These are phyloP conservation scores for Nymphalis polychloros DNA, from an alignment of 2,888 invertebrate genomes.

Conservation along the genomic window DNA sequence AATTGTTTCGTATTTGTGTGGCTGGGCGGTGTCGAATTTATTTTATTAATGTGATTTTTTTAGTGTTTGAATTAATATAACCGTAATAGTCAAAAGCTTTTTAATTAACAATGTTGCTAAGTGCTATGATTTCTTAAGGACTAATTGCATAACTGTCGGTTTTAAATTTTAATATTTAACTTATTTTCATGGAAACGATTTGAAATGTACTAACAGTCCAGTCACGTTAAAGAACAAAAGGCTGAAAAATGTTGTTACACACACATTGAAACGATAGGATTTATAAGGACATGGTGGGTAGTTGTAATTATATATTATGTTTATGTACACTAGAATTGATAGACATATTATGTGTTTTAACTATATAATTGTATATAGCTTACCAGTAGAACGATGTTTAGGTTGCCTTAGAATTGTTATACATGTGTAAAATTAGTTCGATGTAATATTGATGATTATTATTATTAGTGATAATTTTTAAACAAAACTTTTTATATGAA, in stretches of 20 bases:
- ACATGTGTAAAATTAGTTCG: too few species aligned
- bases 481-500: too few species aligned
- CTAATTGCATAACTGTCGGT: background rate
- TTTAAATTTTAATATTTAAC: background rate
- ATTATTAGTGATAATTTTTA: too few species aligned
- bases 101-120: background rate
- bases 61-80: background rate
- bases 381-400: background rate
- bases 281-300: too few species aligned
- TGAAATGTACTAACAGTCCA: too few species aligned
- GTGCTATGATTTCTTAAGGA: background rate
- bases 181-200: too few species aligned
- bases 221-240: too few species aligned
- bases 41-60: constrained; percentile 16
- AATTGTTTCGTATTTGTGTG: constrained; percentile 1
- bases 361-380: background rate
- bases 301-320: too few species aligned
- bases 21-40: constrained; percentile 39
- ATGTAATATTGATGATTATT: too few species aligned
- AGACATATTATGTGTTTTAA: constrained; percentile 1
- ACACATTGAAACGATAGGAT: too few species aligned
- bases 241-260: too few species aligned
- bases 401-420: too few species aligned
- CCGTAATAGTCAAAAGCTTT: background rate
- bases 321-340: background rate